These are phyloP conservation scores for Orycteropus afer DNA, from an alignment of 2,113 vertebrate genomes.

Conservation along the genomic window DNA sequence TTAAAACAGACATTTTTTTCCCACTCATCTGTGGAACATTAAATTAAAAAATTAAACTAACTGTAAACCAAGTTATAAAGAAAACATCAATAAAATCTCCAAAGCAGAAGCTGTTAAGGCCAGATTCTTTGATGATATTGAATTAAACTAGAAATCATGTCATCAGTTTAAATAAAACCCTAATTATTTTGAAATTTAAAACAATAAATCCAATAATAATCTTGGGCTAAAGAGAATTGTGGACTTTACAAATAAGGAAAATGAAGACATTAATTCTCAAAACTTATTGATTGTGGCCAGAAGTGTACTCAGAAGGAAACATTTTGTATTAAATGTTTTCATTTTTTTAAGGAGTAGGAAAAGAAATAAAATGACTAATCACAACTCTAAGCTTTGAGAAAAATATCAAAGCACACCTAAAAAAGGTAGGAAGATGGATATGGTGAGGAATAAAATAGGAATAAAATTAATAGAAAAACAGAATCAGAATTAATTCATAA, in stretches of 20 bases:
- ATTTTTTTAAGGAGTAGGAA: neutral
- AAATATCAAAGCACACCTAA: constrained; percentile 10
- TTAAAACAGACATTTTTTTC: neutral
- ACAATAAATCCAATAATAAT: neutral
- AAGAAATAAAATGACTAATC: constrained; percentile 10
- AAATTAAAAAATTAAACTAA: constrained; percentile 1
- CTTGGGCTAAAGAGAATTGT: neutral
- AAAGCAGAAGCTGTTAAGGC: neutral
- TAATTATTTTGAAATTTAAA: neutral
- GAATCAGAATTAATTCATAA: neutral
- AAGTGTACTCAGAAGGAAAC: neutral
- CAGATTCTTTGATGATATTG: neutral
- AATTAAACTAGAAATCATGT: neutral
- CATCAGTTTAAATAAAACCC: neutral
- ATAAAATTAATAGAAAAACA: constrained; percentile 20
- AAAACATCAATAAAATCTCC: neutral
- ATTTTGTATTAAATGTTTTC: neutral
- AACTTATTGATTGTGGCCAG: neutral
- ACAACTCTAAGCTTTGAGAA: neutral
- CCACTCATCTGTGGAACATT: neutral
- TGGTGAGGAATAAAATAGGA: constrained; percentile 32
- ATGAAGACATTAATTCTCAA: neutral
- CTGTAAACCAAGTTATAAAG: neutral
- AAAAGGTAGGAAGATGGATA: neutral
- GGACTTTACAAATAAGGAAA: neutral